Evolutionary conservation across 2,113 vertebrate species (phyloP).

Genomic region (Cynoglossus semilaevis): DNA sequence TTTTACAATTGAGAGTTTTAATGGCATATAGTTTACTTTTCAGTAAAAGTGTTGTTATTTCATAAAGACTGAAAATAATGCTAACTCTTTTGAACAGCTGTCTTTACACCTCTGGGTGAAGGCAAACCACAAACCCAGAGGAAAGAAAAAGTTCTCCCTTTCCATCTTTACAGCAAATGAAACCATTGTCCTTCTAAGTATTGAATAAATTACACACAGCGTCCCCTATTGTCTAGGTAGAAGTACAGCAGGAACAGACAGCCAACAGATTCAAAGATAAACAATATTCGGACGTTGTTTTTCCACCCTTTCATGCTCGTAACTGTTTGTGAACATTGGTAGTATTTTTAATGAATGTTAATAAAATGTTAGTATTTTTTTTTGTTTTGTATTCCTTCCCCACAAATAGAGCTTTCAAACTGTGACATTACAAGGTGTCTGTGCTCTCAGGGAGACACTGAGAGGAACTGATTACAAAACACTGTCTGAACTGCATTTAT

Average conservation of each 20-base stretch:
- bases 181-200: conserved; percentile 68
- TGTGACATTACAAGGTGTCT: conserved; percentile 8
- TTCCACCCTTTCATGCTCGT: conserved; percentile 1
- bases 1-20: conserved; percentile 70
- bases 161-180: conserved; percentile 60
- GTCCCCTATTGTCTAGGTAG: conserved; percentile 60
- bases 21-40: conserved; percentile 62
- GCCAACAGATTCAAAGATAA: conserved; percentile 42
- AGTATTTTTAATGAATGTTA: conserved; percentile 32
- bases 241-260: conserved; percentile 63
- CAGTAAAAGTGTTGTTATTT: conserved; percentile 66
- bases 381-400: conserved; percentile 1
- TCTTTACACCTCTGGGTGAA: conserved; percentile 38
- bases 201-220: conserved; percentile 72
- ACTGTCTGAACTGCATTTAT: conserved; percentile 48
- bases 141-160: conserved; percentile 53
- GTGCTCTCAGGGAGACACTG: conserved; percentile 19
- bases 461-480: conserved; percentile 22
- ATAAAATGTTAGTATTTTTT: conserved; percentile 50
- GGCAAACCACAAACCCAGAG: conserved; percentile 31
- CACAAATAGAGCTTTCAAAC: background rate
- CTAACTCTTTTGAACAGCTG: conserved; percentile 43
- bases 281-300: conserved; percentile 45
- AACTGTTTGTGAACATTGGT: conserved; percentile 15
- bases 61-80: conserved; percentile 56